Conservation (phyloP, 2,113 vertebrate species). For the Macheiramphus alcinus region DNA sequence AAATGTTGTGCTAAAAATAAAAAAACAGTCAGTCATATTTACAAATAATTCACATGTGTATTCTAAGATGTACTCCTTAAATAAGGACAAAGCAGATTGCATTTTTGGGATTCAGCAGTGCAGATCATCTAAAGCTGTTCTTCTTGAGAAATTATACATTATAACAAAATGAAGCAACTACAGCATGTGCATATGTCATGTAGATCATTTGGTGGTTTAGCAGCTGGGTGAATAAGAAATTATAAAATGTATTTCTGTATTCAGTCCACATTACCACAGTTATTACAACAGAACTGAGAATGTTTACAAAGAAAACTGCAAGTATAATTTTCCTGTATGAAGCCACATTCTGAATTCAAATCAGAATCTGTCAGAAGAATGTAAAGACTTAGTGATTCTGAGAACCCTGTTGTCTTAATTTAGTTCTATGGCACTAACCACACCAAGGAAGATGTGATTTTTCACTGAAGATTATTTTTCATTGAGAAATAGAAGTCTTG, state of each 20-base stretch:
- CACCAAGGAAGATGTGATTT: neutral
- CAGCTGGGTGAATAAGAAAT: constrained; percentile 11
- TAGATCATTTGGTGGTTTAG: constrained; percentile 22
- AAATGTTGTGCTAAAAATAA: constrained; percentile 32
- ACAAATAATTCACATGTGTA: constrained; percentile 28
- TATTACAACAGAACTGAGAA: neutral
- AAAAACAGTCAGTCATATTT: neutral
- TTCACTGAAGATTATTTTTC: neutral
- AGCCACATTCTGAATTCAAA: neutral
- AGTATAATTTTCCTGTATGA: neutral
- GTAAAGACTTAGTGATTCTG: neutral
- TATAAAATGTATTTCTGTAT: neutral
- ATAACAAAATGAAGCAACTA: constrained; percentile 10
- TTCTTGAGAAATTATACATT: neutral
- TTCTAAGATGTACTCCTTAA: constrained; percentile 25
- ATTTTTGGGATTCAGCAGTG: constrained; percentile 34
- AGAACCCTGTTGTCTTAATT: neutral
- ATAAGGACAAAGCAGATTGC: constrained; percentile 44
- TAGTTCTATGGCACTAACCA: neutral
- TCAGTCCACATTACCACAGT: neutral
- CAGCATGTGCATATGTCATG: neutral
- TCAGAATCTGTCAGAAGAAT: neutral
- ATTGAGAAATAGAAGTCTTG: neutral
- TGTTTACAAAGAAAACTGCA: neutral
- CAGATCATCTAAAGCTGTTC: constrained; percentile 36